These are phyloP conservation scores for Apoderus coryli DNA, from an alignment of 2,888 invertebrate genomes.

Conservation along the genomic window DNA sequence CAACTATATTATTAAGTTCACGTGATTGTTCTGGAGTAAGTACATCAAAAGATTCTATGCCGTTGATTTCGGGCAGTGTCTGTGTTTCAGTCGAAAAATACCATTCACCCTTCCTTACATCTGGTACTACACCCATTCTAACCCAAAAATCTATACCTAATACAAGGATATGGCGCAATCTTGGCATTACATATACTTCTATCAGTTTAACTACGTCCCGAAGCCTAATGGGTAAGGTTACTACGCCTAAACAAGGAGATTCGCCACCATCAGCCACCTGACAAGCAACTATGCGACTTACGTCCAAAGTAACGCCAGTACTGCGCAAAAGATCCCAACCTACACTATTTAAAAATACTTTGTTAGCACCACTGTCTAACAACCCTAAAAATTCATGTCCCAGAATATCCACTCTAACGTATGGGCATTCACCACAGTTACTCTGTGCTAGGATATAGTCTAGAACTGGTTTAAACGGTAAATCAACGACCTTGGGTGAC, in stretches of 20 bases:
- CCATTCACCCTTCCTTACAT: conserved; percentile 1
- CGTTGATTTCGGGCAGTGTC: not conserved
- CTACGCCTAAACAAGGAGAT: conserved; percentile 2
- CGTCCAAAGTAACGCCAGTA: too few species aligned
- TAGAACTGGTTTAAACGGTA: too few species aligned
- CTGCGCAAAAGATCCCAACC: too few species aligned
- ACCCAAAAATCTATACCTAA: conserved; percentile 5
- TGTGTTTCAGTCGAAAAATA: conserved; percentile 2
- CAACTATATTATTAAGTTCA: too few species aligned
- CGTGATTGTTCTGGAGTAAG: not conserved
- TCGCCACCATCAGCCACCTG: too few species aligned
- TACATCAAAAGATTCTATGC: not conserved
- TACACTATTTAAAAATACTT: too few species aligned
- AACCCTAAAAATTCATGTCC: conserved; percentile 4
- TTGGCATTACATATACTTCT: conserved; percentile 4
- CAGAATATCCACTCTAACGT: conserved; percentile 6
- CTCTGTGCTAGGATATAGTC: too few species aligned
- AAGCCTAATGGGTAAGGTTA: not conserved
- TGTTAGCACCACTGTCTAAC: conserved; percentile 5
- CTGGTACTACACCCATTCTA: conserved; percentile 4
- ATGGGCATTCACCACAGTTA: conserved; percentile 8
- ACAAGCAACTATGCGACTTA: too few species aligned
- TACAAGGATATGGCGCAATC: not conserved
- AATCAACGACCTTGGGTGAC: too few species aligned
- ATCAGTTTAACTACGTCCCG: not conserved